A percentile compares a stretch with the other conserved stretches of the same genome.
Conservation (phyloP, 2,113 vertebrate species). For the Ophthalmolycus amberensis region DNA sequence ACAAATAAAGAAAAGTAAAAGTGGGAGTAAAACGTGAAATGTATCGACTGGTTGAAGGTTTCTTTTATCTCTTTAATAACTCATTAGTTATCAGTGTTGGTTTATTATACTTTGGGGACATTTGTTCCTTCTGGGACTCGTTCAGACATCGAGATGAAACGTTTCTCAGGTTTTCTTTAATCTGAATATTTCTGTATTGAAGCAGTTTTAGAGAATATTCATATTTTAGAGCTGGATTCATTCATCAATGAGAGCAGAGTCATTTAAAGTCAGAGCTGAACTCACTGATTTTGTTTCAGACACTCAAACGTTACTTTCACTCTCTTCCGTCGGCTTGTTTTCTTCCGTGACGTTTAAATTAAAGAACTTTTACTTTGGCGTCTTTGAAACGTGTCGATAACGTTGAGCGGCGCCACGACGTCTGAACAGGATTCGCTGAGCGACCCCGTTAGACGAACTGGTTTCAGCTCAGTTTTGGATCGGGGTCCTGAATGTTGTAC, state of each 20-base stretch:
- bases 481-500: too few relatives aligned
- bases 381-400: not conserved
- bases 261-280: not conserved
- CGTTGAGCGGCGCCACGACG: not conserved
- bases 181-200: not conserved
- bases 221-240: not conserved
- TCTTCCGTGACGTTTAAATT: not conserved
- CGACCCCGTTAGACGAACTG: not conserved
- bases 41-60: too few relatives aligned
- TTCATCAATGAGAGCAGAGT: not conserved
- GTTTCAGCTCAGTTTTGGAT: too few relatives aligned
- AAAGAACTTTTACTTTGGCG: not conserved
- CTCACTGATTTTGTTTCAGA: not conserved
- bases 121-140: conserved; percentile 5
- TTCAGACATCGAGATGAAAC: not conserved
- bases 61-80: not conserved
- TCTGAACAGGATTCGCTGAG: not conserved
- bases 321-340: not conserved
- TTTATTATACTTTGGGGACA: not conserved
- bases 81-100: not conserved
- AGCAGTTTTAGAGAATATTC: too few relatives aligned
- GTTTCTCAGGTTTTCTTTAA: not conserved
- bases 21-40: not conserved
- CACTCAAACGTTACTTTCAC: too few relatives aligned
- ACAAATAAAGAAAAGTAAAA: too few relatives aligned